These are phyloP conservation scores for Neolamprologus falcicula DNA, from an alignment of 2,113 vertebrate genomes.

Conservation along the genomic window DNA sequence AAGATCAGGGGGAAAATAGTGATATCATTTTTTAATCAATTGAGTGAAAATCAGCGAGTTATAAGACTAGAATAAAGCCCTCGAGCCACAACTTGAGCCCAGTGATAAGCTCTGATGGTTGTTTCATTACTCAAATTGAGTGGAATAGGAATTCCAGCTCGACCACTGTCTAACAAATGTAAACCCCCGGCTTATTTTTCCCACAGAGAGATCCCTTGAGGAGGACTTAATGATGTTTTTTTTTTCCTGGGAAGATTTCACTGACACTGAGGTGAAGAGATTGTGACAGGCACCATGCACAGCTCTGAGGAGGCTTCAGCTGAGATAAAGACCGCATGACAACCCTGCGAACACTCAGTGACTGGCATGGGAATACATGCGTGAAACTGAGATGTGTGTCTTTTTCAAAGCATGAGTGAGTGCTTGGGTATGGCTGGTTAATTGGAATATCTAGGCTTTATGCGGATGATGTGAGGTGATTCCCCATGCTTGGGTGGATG, in stretches of 20 bases:
- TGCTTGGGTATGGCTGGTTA: not conserved
- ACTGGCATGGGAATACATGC: not conserved
- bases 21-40: conserved; percentile 22
- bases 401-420: not conserved
- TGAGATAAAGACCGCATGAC: conserved; percentile 24
- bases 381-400: not conserved
- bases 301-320: not conserved
- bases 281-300: conserved; percentile 5
- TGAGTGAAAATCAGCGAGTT: not conserved
- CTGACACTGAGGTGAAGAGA: conserved; percentile 23
- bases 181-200: not conserved
- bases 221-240: conserved; percentile 27
- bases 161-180: conserved; percentile 8
- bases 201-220: not conserved
- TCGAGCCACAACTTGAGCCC: not conserved
- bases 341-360: not conserved
- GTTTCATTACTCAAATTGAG: conserved; percentile 28
- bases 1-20: not conserved
- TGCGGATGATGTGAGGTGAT: not conserved
- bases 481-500: not conserved
- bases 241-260: conserved; percentile 21
- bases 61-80: not conserved
- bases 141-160: conserved; percentile 8
- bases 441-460: not conserved
- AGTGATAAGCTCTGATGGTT: not conserved